These are phyloP conservation scores for Melipona bicolor DNA, from an alignment of 2,888 invertebrate genomes.

Conservation along the genomic window DNA sequence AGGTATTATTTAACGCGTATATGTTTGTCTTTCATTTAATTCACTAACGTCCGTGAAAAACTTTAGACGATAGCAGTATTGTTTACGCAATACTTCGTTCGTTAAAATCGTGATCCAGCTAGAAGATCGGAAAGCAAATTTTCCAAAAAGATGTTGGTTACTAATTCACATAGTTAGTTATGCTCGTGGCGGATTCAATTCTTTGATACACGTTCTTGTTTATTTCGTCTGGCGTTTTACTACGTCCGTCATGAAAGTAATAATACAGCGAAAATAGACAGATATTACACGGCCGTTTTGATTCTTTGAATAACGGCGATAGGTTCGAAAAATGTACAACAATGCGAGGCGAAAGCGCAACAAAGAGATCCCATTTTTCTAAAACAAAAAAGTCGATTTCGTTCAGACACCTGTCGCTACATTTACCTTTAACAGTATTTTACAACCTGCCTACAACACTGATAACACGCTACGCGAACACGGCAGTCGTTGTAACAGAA, in stretches of 20 bases:
- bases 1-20: too few species aligned
- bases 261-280: neutral
- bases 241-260: neutral
- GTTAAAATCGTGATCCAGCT: neutral
- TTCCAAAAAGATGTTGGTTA: neutral
- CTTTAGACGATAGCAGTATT: too few species aligned
- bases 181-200: neutral
- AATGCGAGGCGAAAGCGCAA: neutral
- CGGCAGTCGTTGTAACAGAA: conserved; percentile 1
- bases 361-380: conserved; percentile 2
- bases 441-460: neutral
- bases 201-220: neutral
- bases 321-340: neutral
- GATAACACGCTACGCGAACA: neutral
- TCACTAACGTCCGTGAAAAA: neutral
- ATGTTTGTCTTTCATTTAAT: neutral
- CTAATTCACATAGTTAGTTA: neutral
- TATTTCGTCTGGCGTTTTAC: neutral
- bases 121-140: neutral
- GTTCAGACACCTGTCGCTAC: neutral
- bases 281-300: neutral
- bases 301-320: neutral
- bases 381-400: conserved; percentile 1
- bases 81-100: neutral
- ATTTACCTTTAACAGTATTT: conserved; percentile 22